Conservation (phyloP, 2,888 invertebrate species). For the Lithophane leautieri region DNA sequence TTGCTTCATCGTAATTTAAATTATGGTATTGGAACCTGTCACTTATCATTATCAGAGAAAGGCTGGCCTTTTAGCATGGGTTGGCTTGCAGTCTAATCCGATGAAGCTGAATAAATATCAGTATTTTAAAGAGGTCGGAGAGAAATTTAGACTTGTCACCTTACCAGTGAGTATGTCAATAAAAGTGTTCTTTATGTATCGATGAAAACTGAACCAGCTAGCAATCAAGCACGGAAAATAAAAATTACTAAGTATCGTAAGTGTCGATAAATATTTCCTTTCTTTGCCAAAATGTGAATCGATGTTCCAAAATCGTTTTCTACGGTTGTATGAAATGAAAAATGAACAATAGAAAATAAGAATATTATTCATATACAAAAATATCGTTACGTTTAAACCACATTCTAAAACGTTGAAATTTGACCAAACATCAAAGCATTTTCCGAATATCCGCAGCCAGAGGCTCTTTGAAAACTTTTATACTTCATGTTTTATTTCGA, state of each 20-base stretch:
- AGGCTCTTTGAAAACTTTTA: constrained; percentile 57
- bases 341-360: not conserved
- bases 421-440: constrained; percentile 62
- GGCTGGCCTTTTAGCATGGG: not conserved
- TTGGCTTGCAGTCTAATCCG: constrained; percentile 3
- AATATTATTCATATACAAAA: constrained; percentile 1
- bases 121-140: not conserved
- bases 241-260: not conserved
- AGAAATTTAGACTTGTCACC: not conserved
- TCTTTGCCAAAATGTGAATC: not conserved
- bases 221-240: too few species aligned
- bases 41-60: constrained; percentile 25
- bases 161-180: not conserved
- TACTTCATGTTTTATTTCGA: constrained; percentile 60
- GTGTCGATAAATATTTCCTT: not conserved
- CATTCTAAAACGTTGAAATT: constrained; percentile 34
- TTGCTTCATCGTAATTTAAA: constrained; percentile 33
- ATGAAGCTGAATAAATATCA: constrained; percentile 17
- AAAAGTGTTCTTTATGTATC: too few species aligned
- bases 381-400: constrained; percentile 35
- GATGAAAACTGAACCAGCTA: too few species aligned
- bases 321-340: not conserved
- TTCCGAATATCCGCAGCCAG: constrained; percentile 49
- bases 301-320: not conserved
- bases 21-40: constrained; percentile 28